Percentiles rank a stretch among this genome's conserved stretches.
These are phyloP conservation scores for Bombycilla garrulus DNA, from an alignment of 2,113 vertebrate species.

Conservation along the genomic window DNA sequence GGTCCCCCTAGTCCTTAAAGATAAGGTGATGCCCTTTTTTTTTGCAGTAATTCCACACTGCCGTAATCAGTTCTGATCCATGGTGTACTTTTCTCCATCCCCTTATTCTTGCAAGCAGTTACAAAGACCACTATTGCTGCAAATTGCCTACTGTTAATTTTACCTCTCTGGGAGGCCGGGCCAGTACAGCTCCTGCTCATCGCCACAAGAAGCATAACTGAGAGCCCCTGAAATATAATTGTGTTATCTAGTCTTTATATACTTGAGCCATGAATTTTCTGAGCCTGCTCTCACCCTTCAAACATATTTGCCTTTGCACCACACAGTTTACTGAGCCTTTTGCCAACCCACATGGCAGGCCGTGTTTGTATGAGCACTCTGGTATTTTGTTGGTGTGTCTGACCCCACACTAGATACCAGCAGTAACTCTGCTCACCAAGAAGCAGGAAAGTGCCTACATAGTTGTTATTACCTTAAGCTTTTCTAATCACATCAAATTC, in stretches of 20 bases:
- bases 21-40: not conserved
- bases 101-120: not conserved
- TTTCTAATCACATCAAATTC: not conserved
- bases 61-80: not conserved
- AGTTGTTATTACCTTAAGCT: not conserved
- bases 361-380: not conserved
- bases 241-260: not conserved
- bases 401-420: not conserved
- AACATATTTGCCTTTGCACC: not conserved
- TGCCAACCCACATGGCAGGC: not conserved
- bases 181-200: not conserved
- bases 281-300: not conserved
- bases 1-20: not conserved
- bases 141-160: not conserved
- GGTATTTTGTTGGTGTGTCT: not conserved
- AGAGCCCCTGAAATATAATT: not conserved
- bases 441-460: not conserved
- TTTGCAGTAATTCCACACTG: not conserved
- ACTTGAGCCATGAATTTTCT: not conserved
- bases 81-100: rapidly evolving
- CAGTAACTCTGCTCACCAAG: not conserved
- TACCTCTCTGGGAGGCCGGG: not conserved
- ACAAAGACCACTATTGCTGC: not conserved
- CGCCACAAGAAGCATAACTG: rapidly evolving
- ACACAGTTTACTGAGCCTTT: not conserved